phyloP scores from a whole-genome alignment of 2,113 vertebrate genomes.

The Aspiorhynchus laticeps region DNA sequence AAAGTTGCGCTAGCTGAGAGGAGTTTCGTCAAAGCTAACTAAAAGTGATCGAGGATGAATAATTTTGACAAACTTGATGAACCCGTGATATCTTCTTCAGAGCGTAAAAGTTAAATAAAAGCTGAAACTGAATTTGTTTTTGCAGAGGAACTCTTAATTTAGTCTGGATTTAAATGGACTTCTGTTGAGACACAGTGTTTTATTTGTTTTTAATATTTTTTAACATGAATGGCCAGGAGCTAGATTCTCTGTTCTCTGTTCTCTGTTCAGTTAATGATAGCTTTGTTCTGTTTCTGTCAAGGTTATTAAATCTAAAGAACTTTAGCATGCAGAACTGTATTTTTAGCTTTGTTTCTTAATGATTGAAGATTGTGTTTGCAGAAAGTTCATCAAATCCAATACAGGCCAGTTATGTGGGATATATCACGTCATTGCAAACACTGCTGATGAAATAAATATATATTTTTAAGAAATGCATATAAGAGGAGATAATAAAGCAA shows the following conservation, averaged over 20 bases:
- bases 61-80: too few species aligned
- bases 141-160: background rate
- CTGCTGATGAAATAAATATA: background rate
- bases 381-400: constrained; percentile 4
- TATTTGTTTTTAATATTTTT: background rate
- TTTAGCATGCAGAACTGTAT: background rate
- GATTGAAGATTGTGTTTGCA: background rate
- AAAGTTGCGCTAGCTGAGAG: too few species aligned
- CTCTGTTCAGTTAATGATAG: background rate
- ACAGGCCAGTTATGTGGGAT: background rate
- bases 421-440: background rate
- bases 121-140: too few species aligned
- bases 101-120: too few species aligned
- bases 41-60: too few species aligned
- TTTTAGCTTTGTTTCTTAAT: constrained; percentile 9
- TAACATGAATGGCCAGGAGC: background rate
- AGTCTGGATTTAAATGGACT: background rate
- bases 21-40: too few species aligned
- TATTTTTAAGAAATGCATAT: background rate
- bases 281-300: constrained; percentile 27
- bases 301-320: background rate
- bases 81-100: too few species aligned
- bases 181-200: background rate
- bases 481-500: constrained; percentile 24
- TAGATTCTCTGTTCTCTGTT: background rate